Conservation (phyloP, 2,888 invertebrate species). For the Orchesella flavescens region DNA sequence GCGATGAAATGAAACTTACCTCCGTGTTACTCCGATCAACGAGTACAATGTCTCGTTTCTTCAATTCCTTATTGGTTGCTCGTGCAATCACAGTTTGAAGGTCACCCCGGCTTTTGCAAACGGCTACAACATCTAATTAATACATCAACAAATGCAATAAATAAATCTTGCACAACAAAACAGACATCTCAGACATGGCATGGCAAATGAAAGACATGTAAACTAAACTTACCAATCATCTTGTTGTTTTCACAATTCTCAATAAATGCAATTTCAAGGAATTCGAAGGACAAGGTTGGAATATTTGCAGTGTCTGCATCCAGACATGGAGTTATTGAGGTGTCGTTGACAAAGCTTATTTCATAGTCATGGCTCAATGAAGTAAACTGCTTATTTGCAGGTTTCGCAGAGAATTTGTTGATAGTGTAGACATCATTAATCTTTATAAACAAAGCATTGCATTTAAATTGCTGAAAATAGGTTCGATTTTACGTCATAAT, state of each 20-base stretch:
- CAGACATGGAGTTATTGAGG: conserved; percentile 77
- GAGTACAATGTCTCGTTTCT: conserved; percentile 89
- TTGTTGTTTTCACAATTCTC: conserved; percentile 81
- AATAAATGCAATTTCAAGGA: conserved; percentile 84
- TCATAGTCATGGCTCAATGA: conserved; percentile 95
- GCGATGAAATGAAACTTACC: conserved; percentile 76
- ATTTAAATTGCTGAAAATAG: no score
- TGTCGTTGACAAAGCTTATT: conserved; percentile 88
- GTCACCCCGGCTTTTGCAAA: conserved; percentile 85
- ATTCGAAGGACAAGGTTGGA: conserved; percentile 85
- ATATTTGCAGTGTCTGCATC: conserved; percentile 79
- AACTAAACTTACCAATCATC: conserved; percentile 80
- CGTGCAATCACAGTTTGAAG: conserved; percentile 82
- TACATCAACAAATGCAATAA: conserved; percentile 70
- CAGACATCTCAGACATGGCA: no score
- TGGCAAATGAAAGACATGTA: no score
- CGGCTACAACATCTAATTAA: conserved; percentile 87
- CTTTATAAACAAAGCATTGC: conserved; percentile 74
- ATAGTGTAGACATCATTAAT: conserved; percentile 90
- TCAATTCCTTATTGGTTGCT: conserved; percentile 86
- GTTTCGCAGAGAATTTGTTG: conserved; percentile 87
- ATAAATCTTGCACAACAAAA: neutral
- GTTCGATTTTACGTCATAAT: no score
- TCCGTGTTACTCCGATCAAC: conserved; percentile 89
- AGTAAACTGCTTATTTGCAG: conserved; percentile 92